These are phyloP conservation scores for Crocodylus rhombifer DNA, from an alignment of 2,797 vertebrate species.

Conservation along the genomic window DNA sequence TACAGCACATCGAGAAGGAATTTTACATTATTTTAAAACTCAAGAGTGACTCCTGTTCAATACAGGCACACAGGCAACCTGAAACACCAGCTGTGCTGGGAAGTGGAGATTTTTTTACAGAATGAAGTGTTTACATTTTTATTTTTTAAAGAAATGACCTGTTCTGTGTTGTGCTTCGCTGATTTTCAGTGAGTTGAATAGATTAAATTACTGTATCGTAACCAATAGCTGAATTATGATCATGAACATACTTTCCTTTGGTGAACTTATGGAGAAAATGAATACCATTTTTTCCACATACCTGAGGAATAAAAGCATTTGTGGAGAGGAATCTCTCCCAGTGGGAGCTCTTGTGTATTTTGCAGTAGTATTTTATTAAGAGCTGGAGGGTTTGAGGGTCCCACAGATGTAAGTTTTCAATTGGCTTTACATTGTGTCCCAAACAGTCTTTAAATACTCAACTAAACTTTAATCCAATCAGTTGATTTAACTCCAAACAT, in stretches of 20 bases:
- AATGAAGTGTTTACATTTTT: slow-evolving; percentile 28
- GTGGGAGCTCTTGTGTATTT: neutral
- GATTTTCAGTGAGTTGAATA: slow-evolving; percentile 21
- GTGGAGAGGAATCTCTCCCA: neutral
- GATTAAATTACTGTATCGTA: neutral
- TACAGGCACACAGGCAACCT: neutral
- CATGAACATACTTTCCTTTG: neutral
- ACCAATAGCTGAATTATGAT: neutral
- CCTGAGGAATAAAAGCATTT: slow-evolving; percentile 34
- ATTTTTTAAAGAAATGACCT: neutral
- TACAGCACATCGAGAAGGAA: slow-evolving; percentile 16
- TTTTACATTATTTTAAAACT: neutral
- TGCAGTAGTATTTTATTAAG: slow-evolving; percentile 44
- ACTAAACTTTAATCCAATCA: slow-evolving; percentile 65
- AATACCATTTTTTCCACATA: slow-evolving; percentile 21
- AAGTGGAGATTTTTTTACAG: neutral
- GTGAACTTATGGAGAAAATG: slow-evolving; percentile 47
- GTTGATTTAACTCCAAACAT: slow-evolving; percentile 65
- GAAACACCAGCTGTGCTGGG: slow-evolving; percentile 23
- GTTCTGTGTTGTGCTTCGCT: neutral
- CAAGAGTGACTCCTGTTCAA: neutral
- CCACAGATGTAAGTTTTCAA: slow-evolving; percentile 65
- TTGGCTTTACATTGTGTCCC: slow-evolving; percentile 55
- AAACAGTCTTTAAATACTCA: slow-evolving; percentile 58
- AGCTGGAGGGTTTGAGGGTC: slow-evolving; percentile 48